Percentiles rank a stretch among this genome's conserved stretches.
Evolutionary conservation across 2,113 vertebrate species (phyloP).

Genomic region (Pelvicachromis taeniatus): DNA sequence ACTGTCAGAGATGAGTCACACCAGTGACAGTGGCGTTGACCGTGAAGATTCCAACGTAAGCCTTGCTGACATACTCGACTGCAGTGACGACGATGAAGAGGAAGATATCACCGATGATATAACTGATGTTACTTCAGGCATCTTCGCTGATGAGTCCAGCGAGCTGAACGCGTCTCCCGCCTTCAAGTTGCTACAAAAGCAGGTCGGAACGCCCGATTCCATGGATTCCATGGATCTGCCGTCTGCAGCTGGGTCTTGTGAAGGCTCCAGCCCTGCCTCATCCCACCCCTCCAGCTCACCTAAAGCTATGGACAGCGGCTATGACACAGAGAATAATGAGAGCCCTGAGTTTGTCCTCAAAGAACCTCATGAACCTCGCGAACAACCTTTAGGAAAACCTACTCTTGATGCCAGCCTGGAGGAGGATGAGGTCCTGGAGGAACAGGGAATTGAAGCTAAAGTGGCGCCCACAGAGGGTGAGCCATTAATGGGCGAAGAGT

Average conservation of each 20-base stretch:
- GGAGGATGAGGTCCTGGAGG: conserved; percentile 37
- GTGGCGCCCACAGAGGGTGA: neutral
- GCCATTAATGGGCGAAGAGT: neutral
- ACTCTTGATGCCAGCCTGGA: conserved; percentile 9
- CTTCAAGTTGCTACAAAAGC: conserved; percentile 82
- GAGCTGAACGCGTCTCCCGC: conserved; percentile 59
- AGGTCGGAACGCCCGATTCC: conserved; percentile 83
- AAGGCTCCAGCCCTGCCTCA: conserved; percentile 72
- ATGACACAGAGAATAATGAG: conserved; percentile 95
- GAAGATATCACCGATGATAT: conserved; percentile 73
- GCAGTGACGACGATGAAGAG: conserved; percentile 72
- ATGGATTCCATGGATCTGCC: conserved; percentile 85
- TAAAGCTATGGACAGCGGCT: conserved; percentile 90
- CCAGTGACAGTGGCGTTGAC: conserved; percentile 55
- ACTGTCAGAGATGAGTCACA: conserved; percentile 54
- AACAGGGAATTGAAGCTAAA: neutral
- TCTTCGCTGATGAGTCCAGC: conserved; percentile 76
- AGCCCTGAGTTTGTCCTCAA: conserved; percentile 91
- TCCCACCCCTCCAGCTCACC: conserved; percentile 76
- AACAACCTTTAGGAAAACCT: conserved; percentile 54
- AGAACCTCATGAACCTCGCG: conserved; percentile 81
- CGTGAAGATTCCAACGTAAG: conserved; percentile 68
- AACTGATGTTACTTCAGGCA: conserved; percentile 79
- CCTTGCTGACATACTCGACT: conserved; percentile 72
- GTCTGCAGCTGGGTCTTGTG: conserved; percentile 75